Evolutionary conservation across 2,797 vertebrate species (phyloP).

Genomic region (Acanthopagrus latus): DNA sequence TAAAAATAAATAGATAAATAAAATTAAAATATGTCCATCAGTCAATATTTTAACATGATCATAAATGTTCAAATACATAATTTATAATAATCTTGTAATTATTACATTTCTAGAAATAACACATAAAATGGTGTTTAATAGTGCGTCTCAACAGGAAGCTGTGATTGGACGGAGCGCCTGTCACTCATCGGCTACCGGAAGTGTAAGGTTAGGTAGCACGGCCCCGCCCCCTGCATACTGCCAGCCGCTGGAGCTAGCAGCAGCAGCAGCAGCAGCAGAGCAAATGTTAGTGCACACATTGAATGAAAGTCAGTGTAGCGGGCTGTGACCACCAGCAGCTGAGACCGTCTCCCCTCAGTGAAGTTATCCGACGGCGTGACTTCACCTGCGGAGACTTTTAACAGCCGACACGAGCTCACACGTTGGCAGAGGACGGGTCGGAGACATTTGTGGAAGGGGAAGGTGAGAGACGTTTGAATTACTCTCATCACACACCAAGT

Average conservation of each 20-base stretch:
- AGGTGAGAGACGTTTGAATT: slow-evolving; percentile 70
- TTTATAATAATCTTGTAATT: background rate
- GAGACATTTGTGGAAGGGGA: slow-evolving; percentile 54
- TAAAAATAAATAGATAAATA: too few species aligned
- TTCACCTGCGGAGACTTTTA: slow-evolving; percentile 3
- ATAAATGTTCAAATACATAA: background rate
- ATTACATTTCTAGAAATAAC: background rate
- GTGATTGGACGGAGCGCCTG: slow-evolving; percentile 52
- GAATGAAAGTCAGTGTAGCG: slow-evolving; percentile 79
- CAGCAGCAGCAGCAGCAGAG: slow-evolving; percentile 24
- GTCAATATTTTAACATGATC: background rate
- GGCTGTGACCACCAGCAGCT: slow-evolving; percentile 45
- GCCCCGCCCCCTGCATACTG: slow-evolving; percentile 57
- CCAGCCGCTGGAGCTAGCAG: slow-evolving; percentile 45
- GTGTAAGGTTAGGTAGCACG: slow-evolving; percentile 55
- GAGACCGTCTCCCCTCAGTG: slow-evolving; percentile 21
- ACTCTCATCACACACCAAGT: slow-evolving; percentile 52
- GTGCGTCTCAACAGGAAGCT: background rate
- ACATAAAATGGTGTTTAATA: background rate
- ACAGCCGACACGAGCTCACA: slow-evolving; percentile 7
- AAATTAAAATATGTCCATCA: background rate
- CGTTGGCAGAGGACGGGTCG: slow-evolving; percentile 19
- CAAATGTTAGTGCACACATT: slow-evolving; percentile 67
- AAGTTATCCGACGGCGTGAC: slow-evolving; percentile 3
- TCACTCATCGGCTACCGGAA: slow-evolving; percentile 40